Evolutionary conservation across 2,888 invertebrate species (phyloP), one percentile per base, ranked within the genome.

Genomic region (Drosophila fulvimacula): DNA sequence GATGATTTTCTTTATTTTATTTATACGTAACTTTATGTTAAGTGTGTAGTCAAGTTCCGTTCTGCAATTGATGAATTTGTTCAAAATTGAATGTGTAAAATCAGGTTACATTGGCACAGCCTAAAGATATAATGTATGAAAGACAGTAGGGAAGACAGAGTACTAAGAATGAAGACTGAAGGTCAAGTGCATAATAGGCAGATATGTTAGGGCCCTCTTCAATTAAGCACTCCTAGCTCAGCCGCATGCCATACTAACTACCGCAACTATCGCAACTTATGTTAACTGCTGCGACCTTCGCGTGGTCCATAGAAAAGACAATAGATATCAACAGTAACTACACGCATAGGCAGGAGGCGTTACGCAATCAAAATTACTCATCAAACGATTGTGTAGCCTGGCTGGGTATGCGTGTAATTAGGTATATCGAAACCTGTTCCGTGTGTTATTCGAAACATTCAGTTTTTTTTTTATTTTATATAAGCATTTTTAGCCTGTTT

Each of bases 111-210:
- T 60, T 56, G 48, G 63, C 64, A 66, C 69, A 65, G 64, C 71
- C 56, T 41, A 21, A 21, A 24, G n/a, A 51, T 52, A 38, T 21
- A 30, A 10, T 1, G 39, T 32, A 30, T 34, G 55, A 64, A 51
- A 34, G 48, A 65, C 55, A 59, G 24, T 38, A 38, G 27, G 38
- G 42, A 62, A 48, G 52, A 34, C 61, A 58, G 48, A 51, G 30
- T 63, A 69, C 85, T 69, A 77, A 79, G 80, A 88, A 69, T 71
- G 89, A 85, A 85, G 85, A 85, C 85, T 85, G 85, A 85, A 81
- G 87, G 85, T 85, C 82, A 76, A 87, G 73, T 79, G 84, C 84
- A 87, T 76, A 72, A 78, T 62, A 69, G 41, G 64, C 65, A 68
- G 61, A 62, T 67, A 65, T 64, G 52, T 62, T 59, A 60, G 46